phyloP scores from a whole-genome alignment of 2,888 invertebrate species.

The Choreutis nemorana region DNA sequence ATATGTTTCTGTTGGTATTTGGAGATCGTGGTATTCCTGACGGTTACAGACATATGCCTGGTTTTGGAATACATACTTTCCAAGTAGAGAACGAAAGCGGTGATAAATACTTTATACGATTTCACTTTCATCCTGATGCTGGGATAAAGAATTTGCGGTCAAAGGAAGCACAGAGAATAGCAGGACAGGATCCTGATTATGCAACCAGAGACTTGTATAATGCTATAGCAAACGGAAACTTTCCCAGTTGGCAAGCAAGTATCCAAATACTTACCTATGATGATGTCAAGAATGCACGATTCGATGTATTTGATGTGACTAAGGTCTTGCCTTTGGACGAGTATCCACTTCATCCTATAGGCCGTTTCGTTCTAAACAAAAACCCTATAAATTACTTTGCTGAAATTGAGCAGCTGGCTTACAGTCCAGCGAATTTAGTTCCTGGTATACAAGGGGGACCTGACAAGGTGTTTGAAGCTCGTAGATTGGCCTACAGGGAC shows the following conservation, averaged over 20 bases:
- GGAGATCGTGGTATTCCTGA: slow-evolving; percentile 90
- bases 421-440: slow-evolving; percentile 83
- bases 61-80: slow-evolving; percentile 90
- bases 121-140: slow-evolving; percentile 88
- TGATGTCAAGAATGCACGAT: slow-evolving; percentile 76
- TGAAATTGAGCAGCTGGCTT: slow-evolving; percentile 88
- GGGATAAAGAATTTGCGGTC: slow-evolving; percentile 78
- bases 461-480: slow-evolving; percentile 85
- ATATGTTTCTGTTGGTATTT: slow-evolving; percentile 83
- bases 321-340: slow-evolving; percentile 80
- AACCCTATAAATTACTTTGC: slow-evolving; percentile 89
- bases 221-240: slow-evolving; percentile 76
- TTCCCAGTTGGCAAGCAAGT: slow-evolving; percentile 77
- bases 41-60: slow-evolving; percentile 90
- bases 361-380: slow-evolving; percentile 79
- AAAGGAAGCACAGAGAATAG: slow-evolving; percentile 70
- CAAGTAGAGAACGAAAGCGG: slow-evolving; percentile 80
- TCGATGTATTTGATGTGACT: slow-evolving; percentile 91
- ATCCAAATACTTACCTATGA: slow-evolving; percentile 84
- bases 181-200: slow-evolving; percentile 83
- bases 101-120: slow-evolving; percentile 80
- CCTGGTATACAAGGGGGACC: slow-evolving; percentile 89
- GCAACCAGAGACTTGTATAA: slow-evolving; percentile 85
- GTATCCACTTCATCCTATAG: slow-evolving; percentile 82
- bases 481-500: slow-evolving; percentile 83